Percentiles rank a stretch among this genome's conserved stretches.
Conservation (phyloP, 2,113 vertebrate species). For the Mustela nigripes region DNA sequence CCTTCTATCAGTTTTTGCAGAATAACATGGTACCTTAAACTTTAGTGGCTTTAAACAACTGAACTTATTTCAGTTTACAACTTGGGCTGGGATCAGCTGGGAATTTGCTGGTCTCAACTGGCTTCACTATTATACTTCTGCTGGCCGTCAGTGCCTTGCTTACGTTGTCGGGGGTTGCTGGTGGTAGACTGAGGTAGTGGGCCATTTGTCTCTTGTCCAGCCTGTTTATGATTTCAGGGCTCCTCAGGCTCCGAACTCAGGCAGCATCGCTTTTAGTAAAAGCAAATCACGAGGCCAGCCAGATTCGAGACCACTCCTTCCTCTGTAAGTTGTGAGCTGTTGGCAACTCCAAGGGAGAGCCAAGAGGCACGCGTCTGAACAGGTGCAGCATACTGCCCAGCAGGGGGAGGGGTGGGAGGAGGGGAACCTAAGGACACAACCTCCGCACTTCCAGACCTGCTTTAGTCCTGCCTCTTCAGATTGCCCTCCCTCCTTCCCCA, state of each 20-base stretch:
- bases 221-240: not conserved
- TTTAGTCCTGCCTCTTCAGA: not conserved
- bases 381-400: slow-evolving; percentile 74
- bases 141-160: not conserved
- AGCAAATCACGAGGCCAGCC: not conserved
- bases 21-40: not conserved
- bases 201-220: not conserved
- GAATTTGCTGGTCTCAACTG: not conserved
- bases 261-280: not conserved
- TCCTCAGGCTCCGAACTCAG: not conserved
- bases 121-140: not conserved
- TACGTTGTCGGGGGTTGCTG: not conserved
- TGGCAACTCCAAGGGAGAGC: slow-evolving; percentile 63
- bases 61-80: not conserved
- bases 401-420: not conserved
- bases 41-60: not conserved
- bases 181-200: not conserved
- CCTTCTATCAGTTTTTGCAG: not conserved
- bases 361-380: slow-evolving; percentile 70
- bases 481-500: not conserved
- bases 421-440: slow-evolving; percentile 8
- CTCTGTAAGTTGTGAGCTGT: slow-evolving; percentile 60
- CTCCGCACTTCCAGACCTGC: not conserved
- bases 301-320: not conserved
- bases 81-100: not conserved